Evolutionary conservation across 2,888 invertebrate genomes (phyloP).

Genomic region (Eustalomyia histrio): DNA sequence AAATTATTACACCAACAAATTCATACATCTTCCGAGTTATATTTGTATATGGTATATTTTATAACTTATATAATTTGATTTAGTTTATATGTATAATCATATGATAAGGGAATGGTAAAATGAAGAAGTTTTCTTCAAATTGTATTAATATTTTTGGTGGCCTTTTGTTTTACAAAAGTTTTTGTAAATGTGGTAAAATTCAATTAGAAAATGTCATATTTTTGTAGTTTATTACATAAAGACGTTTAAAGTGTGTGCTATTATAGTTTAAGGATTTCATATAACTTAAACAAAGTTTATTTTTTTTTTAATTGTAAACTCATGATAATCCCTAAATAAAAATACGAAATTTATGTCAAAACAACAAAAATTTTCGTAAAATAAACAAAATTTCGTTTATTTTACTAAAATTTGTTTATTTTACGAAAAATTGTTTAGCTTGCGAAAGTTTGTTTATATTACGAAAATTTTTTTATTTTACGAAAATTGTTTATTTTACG

Average conservation of each 20-base stretch:
- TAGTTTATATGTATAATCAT: constrained; percentile 62
- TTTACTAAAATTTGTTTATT: no score
- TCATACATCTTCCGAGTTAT: constrained; percentile 21
- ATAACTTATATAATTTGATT: constrained; percentile 59
- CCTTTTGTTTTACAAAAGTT: constrained; percentile 35
- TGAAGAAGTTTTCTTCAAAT: constrained; percentile 3
- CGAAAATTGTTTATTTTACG: no score
- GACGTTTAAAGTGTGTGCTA: background rate
- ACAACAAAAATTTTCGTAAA: no score
- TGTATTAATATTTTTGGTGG: constrained; percentile 52
- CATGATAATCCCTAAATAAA: background rate
- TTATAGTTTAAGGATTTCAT: background rate
- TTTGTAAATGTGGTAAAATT: constrained; percentile 41
- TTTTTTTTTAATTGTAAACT: no score
- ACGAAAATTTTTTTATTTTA: no score
- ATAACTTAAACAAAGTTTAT: no score
- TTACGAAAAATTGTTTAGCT: no score
- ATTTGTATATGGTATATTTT: constrained; percentile 6
- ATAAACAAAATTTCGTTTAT: no score
- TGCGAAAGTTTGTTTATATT: no score
- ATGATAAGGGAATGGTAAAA: background rate
- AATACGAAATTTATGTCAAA: no score
- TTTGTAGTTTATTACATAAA: background rate
- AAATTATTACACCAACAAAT: constrained; percentile 63
- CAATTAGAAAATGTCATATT: constrained; percentile 62